A percentile compares a stretch with the other conserved stretches of the same genome.
Conservation (phyloP, 2,888 invertebrate species). For the Watsonalla cultraria region DNA sequence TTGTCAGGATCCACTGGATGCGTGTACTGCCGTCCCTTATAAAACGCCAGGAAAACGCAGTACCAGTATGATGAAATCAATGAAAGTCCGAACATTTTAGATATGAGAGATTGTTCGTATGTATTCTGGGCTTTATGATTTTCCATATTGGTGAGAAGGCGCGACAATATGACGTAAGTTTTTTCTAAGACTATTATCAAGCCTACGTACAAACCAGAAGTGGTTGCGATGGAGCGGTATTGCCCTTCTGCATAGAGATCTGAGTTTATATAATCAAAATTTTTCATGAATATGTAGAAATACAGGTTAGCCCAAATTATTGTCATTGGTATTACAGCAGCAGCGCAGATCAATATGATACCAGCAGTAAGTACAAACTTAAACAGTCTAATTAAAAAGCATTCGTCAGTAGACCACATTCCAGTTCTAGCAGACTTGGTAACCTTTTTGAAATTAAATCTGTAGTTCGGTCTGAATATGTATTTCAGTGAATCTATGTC, state of each 20-base stretch:
- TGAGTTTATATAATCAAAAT: not conserved
- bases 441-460: conserved; percentile 1
- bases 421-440: conserved; percentile 3
- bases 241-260: not conserved
- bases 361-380: not conserved
- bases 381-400: conserved; percentile 1
- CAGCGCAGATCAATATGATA: not conserved
- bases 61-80: conserved; percentile 35
- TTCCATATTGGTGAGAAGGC: conserved; percentile 19
- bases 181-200: conserved; percentile 1
- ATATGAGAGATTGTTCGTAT: conserved; percentile 42
- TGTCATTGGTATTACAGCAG: conserved; percentile 2
- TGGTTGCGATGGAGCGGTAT: conserved; percentile 9
- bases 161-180: not conserved
- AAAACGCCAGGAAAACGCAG: conserved; percentile 6
- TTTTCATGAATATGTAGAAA: conserved; percentile 25
- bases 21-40: conserved; percentile 8
- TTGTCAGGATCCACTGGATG: not conserved
- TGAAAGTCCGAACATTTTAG: conserved; percentile 40
- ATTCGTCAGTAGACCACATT: conserved; percentile 2
- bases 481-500: not conserved
- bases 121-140: conserved; percentile 44
- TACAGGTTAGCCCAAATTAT: conserved; percentile 13
- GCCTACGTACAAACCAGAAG: conserved; percentile 4
- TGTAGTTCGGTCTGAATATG: conserved; percentile 4